Conservation (phyloP, 2,797 vertebrate species). For the Premnoplex brunnescens region DNA sequence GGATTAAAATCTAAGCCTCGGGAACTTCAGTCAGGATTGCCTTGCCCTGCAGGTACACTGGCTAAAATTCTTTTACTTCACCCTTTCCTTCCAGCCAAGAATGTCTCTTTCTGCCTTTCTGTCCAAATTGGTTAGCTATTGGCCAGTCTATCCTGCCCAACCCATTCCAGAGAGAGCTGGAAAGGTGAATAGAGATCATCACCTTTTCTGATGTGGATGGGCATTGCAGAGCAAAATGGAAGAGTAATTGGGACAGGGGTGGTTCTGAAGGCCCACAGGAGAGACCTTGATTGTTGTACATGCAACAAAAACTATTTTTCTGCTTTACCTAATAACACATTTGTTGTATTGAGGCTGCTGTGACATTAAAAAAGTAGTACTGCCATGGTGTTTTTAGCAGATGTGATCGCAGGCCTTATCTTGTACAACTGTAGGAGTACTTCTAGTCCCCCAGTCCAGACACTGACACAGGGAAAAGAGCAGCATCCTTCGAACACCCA, state of each 20-base stretch:
- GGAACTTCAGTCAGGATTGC: background rate
- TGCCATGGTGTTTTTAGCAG: background rate
- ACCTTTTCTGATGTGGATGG: background rate
- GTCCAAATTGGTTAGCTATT: background rate
- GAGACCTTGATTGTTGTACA: background rate
- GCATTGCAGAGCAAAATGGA: background rate
- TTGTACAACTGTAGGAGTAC: background rate
- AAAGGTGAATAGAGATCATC: background rate
- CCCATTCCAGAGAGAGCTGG: fast-evolving
- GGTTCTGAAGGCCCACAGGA: background rate
- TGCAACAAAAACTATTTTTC: background rate
- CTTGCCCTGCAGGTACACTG: background rate
- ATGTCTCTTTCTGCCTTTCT: background rate
- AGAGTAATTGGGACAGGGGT: background rate
- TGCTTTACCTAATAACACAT: background rate
- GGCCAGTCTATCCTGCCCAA: background rate
- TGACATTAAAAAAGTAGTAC: background rate
- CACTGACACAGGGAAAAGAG: background rate
- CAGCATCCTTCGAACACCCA: background rate
- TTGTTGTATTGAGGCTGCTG: background rate
- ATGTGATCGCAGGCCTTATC: background rate
- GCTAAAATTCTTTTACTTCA: background rate
- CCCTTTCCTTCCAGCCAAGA: background rate
- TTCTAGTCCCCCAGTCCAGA: background rate
- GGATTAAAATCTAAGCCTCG: background rate